Base-by-base conservation (phyloP, 2,113 vertebrate species). In the Haplochromis vanheusdeni region DNA sequence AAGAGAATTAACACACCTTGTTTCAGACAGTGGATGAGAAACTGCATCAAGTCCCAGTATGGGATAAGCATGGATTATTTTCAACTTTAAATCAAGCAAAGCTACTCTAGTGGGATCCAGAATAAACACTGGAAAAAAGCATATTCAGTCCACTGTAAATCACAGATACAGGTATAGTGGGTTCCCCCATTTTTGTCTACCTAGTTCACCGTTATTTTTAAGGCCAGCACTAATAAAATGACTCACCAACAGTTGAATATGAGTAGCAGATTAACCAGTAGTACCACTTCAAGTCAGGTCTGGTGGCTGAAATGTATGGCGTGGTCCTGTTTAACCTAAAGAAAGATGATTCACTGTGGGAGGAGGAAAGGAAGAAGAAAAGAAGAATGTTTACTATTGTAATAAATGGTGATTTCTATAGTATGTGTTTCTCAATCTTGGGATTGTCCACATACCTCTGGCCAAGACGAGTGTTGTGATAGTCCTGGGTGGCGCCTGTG, bases 401-500 rank as follows among this genome's bases (percentile, higher is more conserved):
- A 47, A 49, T 77, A 19, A 49, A 0, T 8, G 5, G 16, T 49
- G 42, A 49, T 49, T 19, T 75, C 23, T 49, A 10, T 28, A 47
- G 42, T 28, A 75, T 17, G 68, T 75, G 21, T 45, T 68, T 23
- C 4, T 68, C 65, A 73, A 45, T 73, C 37, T 14, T 23, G 42
- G 11, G 33, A 17, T 73, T 82, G 47, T 68, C 58, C 56, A 49
- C 19, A 83, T 62, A 62, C 21, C 51, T 58, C 13, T 52, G 87
- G 51, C 47, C 12, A n/a, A n/a, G 13, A 9, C 33, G 40, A 13
- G 52, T 47, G 28, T 10, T 19, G n/a, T 47, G 40, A 47, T 73
- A 73, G 23, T 82, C 68, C 86, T 83, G 62, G 60, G 86, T 80
- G 86, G 86, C 26, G 13, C 80, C 80, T 83, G 77, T 81, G 84